Evolutionary conservation across 1,140 invertebrate species (phyloP).

Genomic region (Drosophila kepulauana): DNA sequence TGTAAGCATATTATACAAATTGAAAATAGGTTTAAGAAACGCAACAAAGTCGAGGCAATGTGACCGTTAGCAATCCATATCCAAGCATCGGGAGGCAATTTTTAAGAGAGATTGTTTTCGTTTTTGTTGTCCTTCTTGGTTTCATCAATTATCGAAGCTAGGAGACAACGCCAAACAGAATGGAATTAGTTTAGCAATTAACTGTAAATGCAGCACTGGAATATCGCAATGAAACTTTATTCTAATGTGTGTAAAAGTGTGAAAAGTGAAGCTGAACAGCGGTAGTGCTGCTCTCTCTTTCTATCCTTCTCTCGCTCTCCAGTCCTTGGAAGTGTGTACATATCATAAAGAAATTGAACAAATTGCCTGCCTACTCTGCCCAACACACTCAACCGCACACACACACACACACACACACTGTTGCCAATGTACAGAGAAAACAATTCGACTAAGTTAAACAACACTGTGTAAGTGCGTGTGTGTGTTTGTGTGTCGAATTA

Average conservation of each 20-base stretch:
- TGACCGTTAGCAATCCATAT: slow-evolving; percentile 35
- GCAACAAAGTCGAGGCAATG: neutral
- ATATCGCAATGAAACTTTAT: slow-evolving; percentile 2
- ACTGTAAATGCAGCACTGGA: neutral
- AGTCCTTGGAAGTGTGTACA: slow-evolving; percentile 5
- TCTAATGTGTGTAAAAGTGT: slow-evolving; percentile 11
- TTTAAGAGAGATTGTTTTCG: neutral
- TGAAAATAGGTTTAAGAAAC: slow-evolving; percentile 6
- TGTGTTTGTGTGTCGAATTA: neutral
- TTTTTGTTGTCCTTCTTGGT: neutral
- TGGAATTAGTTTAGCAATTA: slow-evolving; percentile 4
- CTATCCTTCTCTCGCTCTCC: neutral
- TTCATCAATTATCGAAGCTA: slow-evolving; percentile 9
- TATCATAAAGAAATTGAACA: slow-evolving; percentile 17
- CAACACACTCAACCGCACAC: neutral
- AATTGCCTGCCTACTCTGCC: neutral
- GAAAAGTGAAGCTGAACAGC: slow-evolving; percentile 14
- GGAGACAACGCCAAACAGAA: neutral
- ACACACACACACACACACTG: slow-evolving; percentile 1
- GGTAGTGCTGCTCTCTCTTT: slow-evolving; percentile 6
- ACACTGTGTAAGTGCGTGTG: neutral
- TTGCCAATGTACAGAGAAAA: slow-evolving; percentile 38
- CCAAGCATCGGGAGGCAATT: slow-evolving; percentile 43
- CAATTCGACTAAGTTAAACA: slow-evolving; percentile 6
- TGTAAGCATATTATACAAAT: slow-evolving; percentile 19